Base-by-base conservation (phyloP, 2,797 vertebrate species). In the Pseudochromis fuscus region DNA sequence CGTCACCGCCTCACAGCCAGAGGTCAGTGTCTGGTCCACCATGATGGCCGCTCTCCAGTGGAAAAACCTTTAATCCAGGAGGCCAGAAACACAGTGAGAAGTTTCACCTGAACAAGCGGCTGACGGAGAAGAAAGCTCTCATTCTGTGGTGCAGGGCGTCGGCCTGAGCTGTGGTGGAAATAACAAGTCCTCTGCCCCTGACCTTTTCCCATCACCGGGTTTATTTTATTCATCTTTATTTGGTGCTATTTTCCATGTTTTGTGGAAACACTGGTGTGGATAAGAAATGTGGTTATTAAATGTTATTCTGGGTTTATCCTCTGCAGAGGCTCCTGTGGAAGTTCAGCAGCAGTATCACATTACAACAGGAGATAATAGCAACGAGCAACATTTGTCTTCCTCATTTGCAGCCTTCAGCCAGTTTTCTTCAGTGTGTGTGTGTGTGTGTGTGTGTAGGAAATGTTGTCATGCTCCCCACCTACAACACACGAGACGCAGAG, bases 41-140 rank as follows among this genome's bases (percentile, higher is more conserved):
- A 24, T 42, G 3, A 51, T 62, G 72, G 46, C 46, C 1, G 4
- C 44, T 69, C 27, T 80, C 66, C 78, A 64, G 4, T 80, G 80
- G 69, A 78, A 87, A n/a, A 87, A 75, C 27, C 45, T 81, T 71
- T 53, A 33, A 73, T 81, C 45, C 57, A 33, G 31, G 57, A 38
- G 19, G 61, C 58, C 79, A 83, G 72, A 61, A 60, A 70, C 37
- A 24, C 25, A 72, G 49, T 50, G 64, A 72, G n/a, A 67, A 63
- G 37, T 69, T 84, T 74, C 81, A 87, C 84, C 71, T 85, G 82
- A 62, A 73, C 52, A 67, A 79, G 82, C 27, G 28, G 38, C 3
- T 19, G 16, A 35, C 44, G 23, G 24, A 4, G 28, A 72, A 72
- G 62, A 86, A 86, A 79, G 72, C 65, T 60, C 21, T 82, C 71